These are phyloP conservation scores for Synergus umbraculus DNA, from an alignment of 2,888 invertebrate species.

Conservation along the genomic window DNA sequence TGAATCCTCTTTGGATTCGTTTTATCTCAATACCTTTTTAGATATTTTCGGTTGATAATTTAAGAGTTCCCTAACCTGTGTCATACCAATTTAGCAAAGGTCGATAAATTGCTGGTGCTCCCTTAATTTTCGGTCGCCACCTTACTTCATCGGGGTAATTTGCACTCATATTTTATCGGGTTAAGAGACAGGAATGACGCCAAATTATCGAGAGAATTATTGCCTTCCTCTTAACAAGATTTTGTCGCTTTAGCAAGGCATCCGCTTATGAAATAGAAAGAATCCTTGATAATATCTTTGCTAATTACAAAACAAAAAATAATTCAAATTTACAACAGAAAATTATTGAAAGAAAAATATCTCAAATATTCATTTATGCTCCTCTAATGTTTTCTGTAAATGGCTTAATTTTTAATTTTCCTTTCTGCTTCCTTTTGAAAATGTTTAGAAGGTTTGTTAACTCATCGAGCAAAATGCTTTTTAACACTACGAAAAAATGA, in stretches of 20 bases:
- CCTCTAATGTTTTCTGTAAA: too few relatives aligned
- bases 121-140: constrained; percentile 43
- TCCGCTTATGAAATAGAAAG: background rate
- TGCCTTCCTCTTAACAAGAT: constrained; percentile 46
- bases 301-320: background rate
- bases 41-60: background rate
- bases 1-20: background rate
- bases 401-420: background rate
- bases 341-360: background rate
- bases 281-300: background rate
- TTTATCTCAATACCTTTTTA: background rate
- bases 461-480: constrained; percentile 9
- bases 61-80: constrained; percentile 7
- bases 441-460: constrained; percentile 13
- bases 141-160: constrained; percentile 59
- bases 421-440: background rate
- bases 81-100: constrained; percentile 19
- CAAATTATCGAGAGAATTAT: constrained; percentile 58
- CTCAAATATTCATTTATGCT: background rate
- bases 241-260: background rate
- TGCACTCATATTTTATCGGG: constrained; percentile 55
- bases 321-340: background rate
- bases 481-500: constrained; percentile 16
- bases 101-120: constrained; percentile 36
- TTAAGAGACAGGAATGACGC: constrained; percentile 52